Evolutionary conservation across 2,888 invertebrate genomes (phyloP), one percentile per base, ranked within the genome.

Genomic region (Diloba caeruleocephala): DNA sequence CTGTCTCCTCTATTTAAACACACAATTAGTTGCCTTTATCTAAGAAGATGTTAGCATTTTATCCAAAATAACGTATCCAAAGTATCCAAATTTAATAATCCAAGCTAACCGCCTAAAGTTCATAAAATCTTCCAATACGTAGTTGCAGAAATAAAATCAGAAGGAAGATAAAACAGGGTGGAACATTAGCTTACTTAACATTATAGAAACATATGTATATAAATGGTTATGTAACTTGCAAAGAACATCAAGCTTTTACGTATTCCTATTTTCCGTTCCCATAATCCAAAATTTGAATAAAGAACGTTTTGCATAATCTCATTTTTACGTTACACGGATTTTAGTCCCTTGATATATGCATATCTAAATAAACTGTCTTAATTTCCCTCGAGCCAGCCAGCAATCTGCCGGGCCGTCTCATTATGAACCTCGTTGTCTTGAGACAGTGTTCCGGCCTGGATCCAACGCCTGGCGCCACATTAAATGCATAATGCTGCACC

Each of bases 301-400:
- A 37, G 55, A 55, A 44, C 26, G 49, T 44, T 71, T 73, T 54
- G 41, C 56, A 66, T 73, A 70, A 65, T 70, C 58, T 50, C 37
- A 69, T 72, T 62, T 65, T 65, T 59, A 55, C 52, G 46, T 56
- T 67, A 60, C 58, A 60, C 54, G 53, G 54, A 62, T 66, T 58
- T 69, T 71, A 55, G 44, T 59, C 38, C 57, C 74, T 74, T 76
- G 76, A 76, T 74, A 68, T 74, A 79, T 78, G 73, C 69, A 68
- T 74, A 69, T 82, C 76, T 80, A 80, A 82, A 86, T 83, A 86
- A 85, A 84, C 79, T 74, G 76, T 80, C 83, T 81, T 86, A 85
- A 89, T 89, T 89, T 88, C 85, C 88, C 88, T 54, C 41, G 87
- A 84, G 88, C 72, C 76, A 54, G 69, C 71, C 74, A 65, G 80